phyloP scores from a whole-genome alignment of 2,888 invertebrate species.

The Zootermopsis nevadensis region DNA sequence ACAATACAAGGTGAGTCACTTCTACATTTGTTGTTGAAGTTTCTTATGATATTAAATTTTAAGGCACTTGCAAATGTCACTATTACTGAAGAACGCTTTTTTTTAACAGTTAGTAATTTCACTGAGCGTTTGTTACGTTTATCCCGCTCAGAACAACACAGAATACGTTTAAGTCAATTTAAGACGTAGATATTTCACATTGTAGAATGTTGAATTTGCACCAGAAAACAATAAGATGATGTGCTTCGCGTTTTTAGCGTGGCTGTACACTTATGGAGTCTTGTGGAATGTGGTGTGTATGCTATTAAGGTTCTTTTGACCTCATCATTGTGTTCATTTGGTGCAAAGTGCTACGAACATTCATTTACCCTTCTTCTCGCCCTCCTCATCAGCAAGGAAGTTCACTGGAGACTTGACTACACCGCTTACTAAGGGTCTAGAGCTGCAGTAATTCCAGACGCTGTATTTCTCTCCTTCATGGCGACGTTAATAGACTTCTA shows the following conservation, averaged over 20 bases:
- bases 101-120: background rate
- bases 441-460: constrained; percentile 40
- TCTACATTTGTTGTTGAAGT: background rate
- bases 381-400: constrained; percentile 4
- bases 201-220: background rate
- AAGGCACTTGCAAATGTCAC: background rate
- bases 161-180: no score
- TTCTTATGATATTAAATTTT: background rate
- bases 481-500: constrained; percentile 48
- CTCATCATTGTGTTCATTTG: constrained; percentile 45
- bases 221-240: background rate
- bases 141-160: no score
- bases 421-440: background rate
- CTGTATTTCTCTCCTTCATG: constrained; percentile 41
- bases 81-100: background rate
- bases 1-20: no score
- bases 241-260: background rate
- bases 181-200: background rate
- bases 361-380: constrained; percentile 42
- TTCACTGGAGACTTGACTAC: background rate
- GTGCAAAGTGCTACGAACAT: constrained; percentile 45
- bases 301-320: constrained; percentile 36
- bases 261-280: constrained; percentile 17
- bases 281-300: constrained; percentile 24
- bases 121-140: background rate